phyloP scores from a whole-genome alignment of 2,888 invertebrate genomes.

The Oscheius sp. region DNA sequence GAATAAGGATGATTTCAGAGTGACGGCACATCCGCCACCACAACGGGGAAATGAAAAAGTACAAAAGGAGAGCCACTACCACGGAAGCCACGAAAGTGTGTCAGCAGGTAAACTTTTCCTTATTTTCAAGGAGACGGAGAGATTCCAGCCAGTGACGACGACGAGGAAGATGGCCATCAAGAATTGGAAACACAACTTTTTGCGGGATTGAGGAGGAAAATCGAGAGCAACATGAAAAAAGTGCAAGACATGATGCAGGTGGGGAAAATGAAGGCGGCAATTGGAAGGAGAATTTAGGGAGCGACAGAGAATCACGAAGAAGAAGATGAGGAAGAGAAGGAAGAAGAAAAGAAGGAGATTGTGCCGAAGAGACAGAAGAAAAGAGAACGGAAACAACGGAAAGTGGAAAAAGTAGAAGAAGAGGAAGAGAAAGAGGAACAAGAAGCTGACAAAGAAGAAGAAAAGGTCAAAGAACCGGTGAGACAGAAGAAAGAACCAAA shows the following conservation, averaged over 20 bases:
- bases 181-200: conserved; percentile 52
- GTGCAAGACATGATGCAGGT: conserved; percentile 33
- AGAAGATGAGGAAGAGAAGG: conserved; percentile 33
- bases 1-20: conserved; percentile 6
- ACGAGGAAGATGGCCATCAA: conserved; percentile 51
- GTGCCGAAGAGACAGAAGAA: conserved; percentile 19
- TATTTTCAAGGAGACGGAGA: neutral
- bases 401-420: conserved; percentile 24
- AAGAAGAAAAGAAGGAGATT: conserved; percentile 24
- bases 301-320: conserved; percentile 13
- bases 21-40: conserved; percentile 13
- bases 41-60: conserved; percentile 11
- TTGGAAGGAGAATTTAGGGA: neutral
- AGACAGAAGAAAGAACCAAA: conserved; percentile 1
- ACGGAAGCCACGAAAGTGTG: conserved; percentile 3
- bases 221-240: conserved; percentile 37
- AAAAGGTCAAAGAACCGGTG: conserved; percentile 4
- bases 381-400: conserved; percentile 4
- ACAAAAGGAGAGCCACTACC: conserved; percentile 17
- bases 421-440: conserved; percentile 36
- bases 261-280: neutral
- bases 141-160: conserved; percentile 47
- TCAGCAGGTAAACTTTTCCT: neutral
- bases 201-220: conserved; percentile 54
- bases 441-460: conserved; percentile 17